Evolutionary conservation across 2,888 invertebrate species (phyloP).

Genomic region (Agrochola lota): DNA sequence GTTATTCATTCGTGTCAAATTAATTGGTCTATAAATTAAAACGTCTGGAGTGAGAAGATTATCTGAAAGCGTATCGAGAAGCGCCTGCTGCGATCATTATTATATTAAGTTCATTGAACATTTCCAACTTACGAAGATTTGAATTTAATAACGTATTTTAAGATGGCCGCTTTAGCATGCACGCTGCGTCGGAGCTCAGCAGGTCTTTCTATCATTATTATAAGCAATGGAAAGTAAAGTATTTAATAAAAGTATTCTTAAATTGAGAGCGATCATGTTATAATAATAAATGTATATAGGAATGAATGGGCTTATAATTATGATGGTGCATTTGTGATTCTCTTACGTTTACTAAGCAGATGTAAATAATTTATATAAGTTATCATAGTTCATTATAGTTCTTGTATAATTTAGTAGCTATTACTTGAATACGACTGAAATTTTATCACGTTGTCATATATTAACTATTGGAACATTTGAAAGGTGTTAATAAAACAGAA

Average conservation of each 20-base stretch:
- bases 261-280: conserved; percentile 74
- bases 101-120: conserved; percentile 37
- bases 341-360: conserved; percentile 79
- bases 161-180: conserved; percentile 46
- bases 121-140: conserved; percentile 48
- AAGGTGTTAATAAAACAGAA: conserved; percentile 51
- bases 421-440: conserved; percentile 83
- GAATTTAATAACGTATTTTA: conserved; percentile 43
- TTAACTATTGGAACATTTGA: conserved; percentile 31
- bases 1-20: conserved; percentile 64
- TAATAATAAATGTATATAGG: conserved; percentile 81
- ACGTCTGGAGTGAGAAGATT: conserved; percentile 46
- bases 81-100: conserved; percentile 44
- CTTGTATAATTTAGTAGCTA: conserved; percentile 80
- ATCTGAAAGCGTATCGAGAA: conserved; percentile 49
- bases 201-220: conserved; percentile 58
- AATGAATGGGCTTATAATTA: conserved; percentile 82
- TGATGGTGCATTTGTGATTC: conserved; percentile 84
- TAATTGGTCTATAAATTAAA: conserved; percentile 61
- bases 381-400: conserved; percentile 80
- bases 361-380: conserved; percentile 89
- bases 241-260: conserved; percentile 64
- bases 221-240: conserved; percentile 58
- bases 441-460: conserved; percentile 65
- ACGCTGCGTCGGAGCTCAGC: conserved; percentile 40